A percentile compares a stretch with the other conserved stretches of the same genome.
These are phyloP conservation scores for Vicugna pacos DNA, from an alignment of 2,113 vertebrate genomes.

Conservation along the genomic window DNA sequence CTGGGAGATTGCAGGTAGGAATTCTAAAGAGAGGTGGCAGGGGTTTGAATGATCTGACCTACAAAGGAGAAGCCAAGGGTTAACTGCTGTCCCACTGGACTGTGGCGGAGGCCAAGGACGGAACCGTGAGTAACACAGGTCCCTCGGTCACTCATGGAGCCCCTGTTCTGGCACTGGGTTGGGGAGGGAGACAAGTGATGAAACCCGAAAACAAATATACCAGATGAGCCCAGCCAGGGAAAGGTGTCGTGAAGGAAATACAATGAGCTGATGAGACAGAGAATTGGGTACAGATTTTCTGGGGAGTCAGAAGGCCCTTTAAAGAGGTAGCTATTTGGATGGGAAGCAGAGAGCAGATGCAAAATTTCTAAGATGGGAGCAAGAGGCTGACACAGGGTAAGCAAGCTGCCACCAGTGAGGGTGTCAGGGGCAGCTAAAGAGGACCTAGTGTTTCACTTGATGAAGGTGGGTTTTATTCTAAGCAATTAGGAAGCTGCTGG, in stretches of 20 bases:
- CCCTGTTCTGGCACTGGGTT: not conserved
- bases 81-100: not conserved
- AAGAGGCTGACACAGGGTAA: too few relatives aligned
- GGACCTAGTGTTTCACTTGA: not conserved
- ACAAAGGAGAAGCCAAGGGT: not conserved
- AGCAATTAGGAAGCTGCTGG: not conserved
- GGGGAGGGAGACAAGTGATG: not conserved
- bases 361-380: not conserved
- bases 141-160: fast-evolving
- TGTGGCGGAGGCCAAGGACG: not conserved
- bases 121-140: not conserved
- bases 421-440: not conserved
- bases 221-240: not conserved
- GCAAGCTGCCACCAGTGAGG: not conserved
- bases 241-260: not conserved
- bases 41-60: not conserved
- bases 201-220: not conserved
- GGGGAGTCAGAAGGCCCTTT: not conserved
- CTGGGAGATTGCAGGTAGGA: not conserved
- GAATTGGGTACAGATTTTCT: not conserved
- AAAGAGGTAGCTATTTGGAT: not conserved
- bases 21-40: not conserved
- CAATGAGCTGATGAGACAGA: not conserved
- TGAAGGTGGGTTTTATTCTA: not conserved
- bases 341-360: not conserved